phyloP scores from a whole-genome alignment of 1,140 invertebrate genomes.

The Eriocheir sinensis region DNA sequence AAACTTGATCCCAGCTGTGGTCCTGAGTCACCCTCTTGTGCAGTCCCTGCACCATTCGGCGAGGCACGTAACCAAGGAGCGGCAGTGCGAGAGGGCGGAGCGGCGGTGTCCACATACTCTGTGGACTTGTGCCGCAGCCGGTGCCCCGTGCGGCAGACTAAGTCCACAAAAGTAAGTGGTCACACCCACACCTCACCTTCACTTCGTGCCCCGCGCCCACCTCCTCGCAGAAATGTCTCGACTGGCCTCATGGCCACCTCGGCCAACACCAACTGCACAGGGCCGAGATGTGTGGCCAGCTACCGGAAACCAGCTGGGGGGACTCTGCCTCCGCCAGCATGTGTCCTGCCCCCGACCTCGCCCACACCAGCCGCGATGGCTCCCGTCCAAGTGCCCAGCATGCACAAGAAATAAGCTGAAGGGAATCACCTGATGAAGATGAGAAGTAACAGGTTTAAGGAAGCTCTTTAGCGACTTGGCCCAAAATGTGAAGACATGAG shows the following conservation, averaged over 20 bases:
- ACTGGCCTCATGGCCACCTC: not conserved
- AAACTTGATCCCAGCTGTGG: not conserved
- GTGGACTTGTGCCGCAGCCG: not conserved
- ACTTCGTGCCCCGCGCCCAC: not conserved
- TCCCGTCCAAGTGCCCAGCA: not conserved
- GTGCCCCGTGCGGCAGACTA: not conserved
- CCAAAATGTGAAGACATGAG: not conserved
- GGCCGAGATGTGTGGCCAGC: not conserved
- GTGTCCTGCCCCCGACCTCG: not conserved
- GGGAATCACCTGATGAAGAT: constrained; percentile 37
- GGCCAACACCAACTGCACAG: not conserved
- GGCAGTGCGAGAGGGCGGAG: not conserved
- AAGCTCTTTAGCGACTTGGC: not conserved
- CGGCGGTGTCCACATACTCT: not conserved
- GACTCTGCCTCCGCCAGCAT: constrained; percentile 36
- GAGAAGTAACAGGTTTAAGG: constrained; percentile 45
- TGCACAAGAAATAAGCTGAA: not conserved
- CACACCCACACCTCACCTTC: not conserved
- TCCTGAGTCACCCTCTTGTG: not conserved
- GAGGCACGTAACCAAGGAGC: not conserved
- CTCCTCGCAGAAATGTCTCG: not conserved
- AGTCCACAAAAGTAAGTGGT: constrained; percentile 48
- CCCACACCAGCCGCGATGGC: not conserved
- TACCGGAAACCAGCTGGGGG: constrained; percentile 8
- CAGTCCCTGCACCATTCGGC: not conserved